phyloP scores from a whole-genome alignment of 2,888 invertebrate genomes.

The Eupsilia transversa region DNA sequence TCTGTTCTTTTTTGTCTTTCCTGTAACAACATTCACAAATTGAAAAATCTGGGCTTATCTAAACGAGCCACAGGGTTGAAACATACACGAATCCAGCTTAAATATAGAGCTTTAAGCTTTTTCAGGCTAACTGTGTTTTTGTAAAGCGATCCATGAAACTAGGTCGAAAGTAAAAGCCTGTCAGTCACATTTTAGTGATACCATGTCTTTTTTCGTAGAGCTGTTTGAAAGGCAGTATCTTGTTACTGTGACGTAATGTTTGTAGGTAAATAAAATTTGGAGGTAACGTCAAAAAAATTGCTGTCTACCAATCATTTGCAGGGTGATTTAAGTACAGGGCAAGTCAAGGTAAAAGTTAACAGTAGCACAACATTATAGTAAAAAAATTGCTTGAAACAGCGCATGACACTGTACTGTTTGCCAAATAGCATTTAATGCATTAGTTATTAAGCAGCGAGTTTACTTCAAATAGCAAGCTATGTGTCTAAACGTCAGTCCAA shows the following conservation, averaged over 20 bases:
- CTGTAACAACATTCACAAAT: not conserved
- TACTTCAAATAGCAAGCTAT: too few species aligned
- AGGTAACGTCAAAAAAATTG: not conserved
- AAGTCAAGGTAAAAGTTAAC: too few species aligned
- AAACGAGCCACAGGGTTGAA: not conserved
- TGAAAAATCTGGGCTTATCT: not conserved
- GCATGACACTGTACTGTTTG: too few species aligned
- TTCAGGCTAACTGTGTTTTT: constrained; percentile 6
- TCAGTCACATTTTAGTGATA: constrained; percentile 15
- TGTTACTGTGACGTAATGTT: constrained; percentile 9
- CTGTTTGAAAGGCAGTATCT: constrained; percentile 26
- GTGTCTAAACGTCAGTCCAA: too few species aligned
- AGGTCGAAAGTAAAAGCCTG: constrained; percentile 38
- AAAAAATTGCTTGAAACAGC: too few species aligned
- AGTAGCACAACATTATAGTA: too few species aligned
- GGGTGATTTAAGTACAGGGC: too few species aligned
- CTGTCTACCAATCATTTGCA: not conserved
- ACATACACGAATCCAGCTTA: not conserved
- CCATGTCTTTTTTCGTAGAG: not conserved
- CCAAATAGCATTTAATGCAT: too few species aligned
- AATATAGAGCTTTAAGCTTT: not conserved
- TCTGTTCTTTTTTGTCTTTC: not conserved
- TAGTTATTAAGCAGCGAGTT: too few species aligned
- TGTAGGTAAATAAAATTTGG: not conserved
- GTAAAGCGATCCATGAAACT: constrained; percentile 15